Evolutionary conservation across 2,797 vertebrate species (phyloP).

Genomic region (Pachyuromys duprasi): DNA sequence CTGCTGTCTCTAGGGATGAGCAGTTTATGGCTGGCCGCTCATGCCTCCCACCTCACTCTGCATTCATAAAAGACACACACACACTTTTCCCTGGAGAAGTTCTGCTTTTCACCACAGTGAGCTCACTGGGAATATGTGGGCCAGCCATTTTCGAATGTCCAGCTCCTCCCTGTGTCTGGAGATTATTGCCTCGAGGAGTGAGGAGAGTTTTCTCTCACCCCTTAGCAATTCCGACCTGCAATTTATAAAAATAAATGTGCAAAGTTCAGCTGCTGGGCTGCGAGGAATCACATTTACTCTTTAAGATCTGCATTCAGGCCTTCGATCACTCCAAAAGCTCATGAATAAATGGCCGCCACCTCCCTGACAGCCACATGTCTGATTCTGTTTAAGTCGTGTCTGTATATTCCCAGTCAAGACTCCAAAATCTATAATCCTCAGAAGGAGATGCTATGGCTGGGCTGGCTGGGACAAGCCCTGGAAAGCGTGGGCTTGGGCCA

Average conservation of each 20-base stretch:
- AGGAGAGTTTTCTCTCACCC: neutral
- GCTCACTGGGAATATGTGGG: too few species aligned
- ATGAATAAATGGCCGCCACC: rapidly evolving
- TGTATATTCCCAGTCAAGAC: neutral
- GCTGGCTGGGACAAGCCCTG: neutral
- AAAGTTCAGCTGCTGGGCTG: neutral
- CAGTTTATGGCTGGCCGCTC: neutral
- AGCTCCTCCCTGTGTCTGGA: neutral
- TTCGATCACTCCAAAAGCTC: neutral
- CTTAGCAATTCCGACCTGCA: neutral
- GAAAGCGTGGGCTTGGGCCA: rapidly evolving
- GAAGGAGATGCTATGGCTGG: rapidly evolving
- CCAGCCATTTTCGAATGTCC: neutral
- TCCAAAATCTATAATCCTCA: neutral
- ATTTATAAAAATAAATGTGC: neutral
- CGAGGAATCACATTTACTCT: neutral
- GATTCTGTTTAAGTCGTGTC: too few species aligned
- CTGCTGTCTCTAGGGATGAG: neutral
- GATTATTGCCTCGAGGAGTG: neutral
- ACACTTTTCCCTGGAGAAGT: neutral
- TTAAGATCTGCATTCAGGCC: rapidly evolving
- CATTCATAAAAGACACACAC: neutral
- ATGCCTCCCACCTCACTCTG: neutral
- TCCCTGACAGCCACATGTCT: neutral
- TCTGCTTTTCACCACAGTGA: neutral